Evolutionary conservation across 2,113 vertebrate genomes (phyloP), one percentile per base, ranked within the genome.

Genomic region (Tichodroma muraria): DNA sequence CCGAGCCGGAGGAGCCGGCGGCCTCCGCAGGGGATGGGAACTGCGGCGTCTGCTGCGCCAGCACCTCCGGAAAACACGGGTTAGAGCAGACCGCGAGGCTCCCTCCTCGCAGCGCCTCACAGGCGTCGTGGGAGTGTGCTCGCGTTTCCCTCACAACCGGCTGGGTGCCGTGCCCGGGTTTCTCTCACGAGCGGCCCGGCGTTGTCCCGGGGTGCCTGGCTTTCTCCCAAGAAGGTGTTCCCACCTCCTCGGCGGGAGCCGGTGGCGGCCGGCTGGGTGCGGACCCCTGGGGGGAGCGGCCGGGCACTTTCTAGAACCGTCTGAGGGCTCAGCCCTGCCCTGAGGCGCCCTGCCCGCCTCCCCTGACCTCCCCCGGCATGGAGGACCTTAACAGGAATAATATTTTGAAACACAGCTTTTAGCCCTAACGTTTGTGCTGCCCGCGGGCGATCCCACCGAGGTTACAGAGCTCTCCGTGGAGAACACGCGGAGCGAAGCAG

Each of bases 211-310:
- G 5, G 4, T 52, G n/a, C 50, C 69, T 52, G 44, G 37, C 9
- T 15, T n/a, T 38, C 5, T 3, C 73, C 53, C 40, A 30, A 21
- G 25, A 22, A 13, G 9, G 13, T n/a, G 27, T 35, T 79, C 11
- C 52, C 42, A 20, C 5, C 4, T 15, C 35, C 4, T n/a, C n/a
- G n/a, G n/a, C n/a, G n/a, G n/a, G n/a, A n/a, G n/a, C n/a, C n/a
- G 2, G 6, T 33, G 35, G 19, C 2, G 6, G 20, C 33, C 5
- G 6, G 21, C 21, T 4, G 38, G 23, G 24, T 25, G 33, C 7
- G 2, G 3, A 5, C 1, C 2, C 24, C 22, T 0, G 5, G 0
- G 28, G 2, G 2, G 7, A 20, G 35, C 10, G 3, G n/a, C 8
- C 9, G 4, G 8, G 31, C 4, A 3, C 16, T 9, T 64, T 80